Conservation (phyloP, 1,140 invertebrate genomes). For the Hylaeus volcanicus region DNA sequence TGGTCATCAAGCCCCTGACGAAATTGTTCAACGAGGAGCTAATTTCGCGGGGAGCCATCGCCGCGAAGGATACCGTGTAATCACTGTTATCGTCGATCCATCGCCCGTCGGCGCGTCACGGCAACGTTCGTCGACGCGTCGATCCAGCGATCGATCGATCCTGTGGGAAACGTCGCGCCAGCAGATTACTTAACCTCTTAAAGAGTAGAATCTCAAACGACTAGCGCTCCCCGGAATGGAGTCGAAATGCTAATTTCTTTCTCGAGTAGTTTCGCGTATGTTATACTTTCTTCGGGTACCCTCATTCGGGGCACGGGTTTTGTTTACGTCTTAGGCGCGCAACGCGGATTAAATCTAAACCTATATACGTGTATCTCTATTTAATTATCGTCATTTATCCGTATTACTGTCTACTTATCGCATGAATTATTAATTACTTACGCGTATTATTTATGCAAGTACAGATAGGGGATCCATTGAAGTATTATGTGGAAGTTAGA, state of each 20-base stretch:
- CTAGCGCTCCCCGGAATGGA: conserved; percentile 6
- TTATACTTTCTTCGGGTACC: conserved; percentile 26
- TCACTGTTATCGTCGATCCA: conserved; percentile 17
- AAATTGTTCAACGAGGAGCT: not conserved
- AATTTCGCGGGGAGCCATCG: not conserved
- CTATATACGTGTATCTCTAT: conserved; percentile 42
- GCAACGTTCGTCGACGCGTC: not conserved
- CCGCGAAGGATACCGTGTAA: conserved; percentile 41
- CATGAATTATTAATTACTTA: conserved; percentile 45
- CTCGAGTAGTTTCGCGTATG: conserved; percentile 23
- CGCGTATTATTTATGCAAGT: conserved; percentile 43
- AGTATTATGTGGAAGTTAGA: conserved; percentile 30
- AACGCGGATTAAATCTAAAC: not conserved
- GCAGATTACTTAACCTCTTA: conserved; percentile 43
- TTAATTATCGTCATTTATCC: conserved; percentile 51
- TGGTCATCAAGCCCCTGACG: not conserved
- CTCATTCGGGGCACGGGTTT: conserved; percentile 4
- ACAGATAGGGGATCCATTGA: conserved; percentile 36
- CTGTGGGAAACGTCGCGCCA: conserved; percentile 14
- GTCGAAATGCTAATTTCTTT: conserved; percentile 15
- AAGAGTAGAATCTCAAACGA: conserved; percentile 32
- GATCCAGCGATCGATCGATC: not conserved
- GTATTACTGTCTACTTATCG: conserved; percentile 45
- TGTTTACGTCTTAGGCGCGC: conserved; percentile 1
- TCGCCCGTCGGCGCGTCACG: not conserved